These are phyloP conservation scores for Toxotes jaculatrix DNA, from an alignment of 2,113 vertebrate genomes.

Conservation along the genomic window DNA sequence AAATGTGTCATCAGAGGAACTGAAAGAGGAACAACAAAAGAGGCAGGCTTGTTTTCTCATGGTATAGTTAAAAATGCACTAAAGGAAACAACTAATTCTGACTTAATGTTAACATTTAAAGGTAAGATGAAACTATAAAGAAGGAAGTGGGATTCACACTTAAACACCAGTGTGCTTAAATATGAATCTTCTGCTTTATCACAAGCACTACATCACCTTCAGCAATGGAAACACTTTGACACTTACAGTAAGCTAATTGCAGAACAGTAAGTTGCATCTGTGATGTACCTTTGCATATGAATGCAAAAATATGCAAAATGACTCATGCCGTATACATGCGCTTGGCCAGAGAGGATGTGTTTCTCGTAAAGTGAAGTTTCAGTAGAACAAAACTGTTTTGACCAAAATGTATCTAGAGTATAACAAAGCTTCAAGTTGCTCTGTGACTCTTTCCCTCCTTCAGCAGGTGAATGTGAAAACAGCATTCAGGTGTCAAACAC, in stretches of 20 bases:
- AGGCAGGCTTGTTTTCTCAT: neutral
- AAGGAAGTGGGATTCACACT: slow-evolving; percentile 33
- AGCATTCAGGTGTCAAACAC: neutral
- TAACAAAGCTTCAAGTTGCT: neutral
- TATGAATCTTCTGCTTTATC: neutral
- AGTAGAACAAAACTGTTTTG: neutral
- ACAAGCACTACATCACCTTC: neutral
- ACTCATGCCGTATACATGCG: neutral
- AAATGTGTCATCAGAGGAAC: slow-evolving; percentile 28
- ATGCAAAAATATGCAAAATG: neutral
- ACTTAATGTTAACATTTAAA: neutral
- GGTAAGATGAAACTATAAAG: slow-evolving; percentile 11
- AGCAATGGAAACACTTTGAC: neutral
- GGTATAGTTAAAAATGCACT: neutral
- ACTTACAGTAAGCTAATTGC: neutral
- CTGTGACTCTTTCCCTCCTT: no score
- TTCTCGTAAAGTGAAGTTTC: neutral
- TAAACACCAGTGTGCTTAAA: neutral
- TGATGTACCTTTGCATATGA: neutral
- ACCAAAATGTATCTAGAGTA: neutral
- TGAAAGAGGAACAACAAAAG: slow-evolving; percentile 47
- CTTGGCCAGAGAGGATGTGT: neutral
- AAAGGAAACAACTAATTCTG: neutral
- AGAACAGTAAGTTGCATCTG: slow-evolving; percentile 1
- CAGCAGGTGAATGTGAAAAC: neutral